Base-by-base conservation (phyloP, 2,797 vertebrate genomes). In the Pelodytes ibericus region DNA sequence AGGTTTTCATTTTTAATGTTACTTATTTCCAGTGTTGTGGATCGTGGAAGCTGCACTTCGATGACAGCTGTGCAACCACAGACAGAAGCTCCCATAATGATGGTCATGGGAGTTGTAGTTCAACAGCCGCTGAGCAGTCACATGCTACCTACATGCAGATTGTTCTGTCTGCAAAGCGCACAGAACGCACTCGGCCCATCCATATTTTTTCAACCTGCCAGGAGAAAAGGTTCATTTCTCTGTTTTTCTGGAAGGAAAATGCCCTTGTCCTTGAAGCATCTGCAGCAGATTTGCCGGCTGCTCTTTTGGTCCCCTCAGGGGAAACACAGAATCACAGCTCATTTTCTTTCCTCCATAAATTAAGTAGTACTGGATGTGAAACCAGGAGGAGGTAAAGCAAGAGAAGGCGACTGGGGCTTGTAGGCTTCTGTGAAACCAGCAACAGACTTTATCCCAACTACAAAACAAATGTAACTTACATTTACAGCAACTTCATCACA, bases 181-280 rank as follows among this genome's bases (percentile, higher is more conserved):
- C 51, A 66, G 20, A 47, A 29, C 36, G 18, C 2, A 24, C 26
- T 49, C 51, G 51, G 75, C 16, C 47, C 61, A 56, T 56, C 62
- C 29, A 36, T 72, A 73, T 53, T 62, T 53, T 51, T 41, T 30
- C 24, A 73, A 67, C 75, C 70, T 79, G 70, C 20, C 22, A 36
- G 29, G 51, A 36, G 39, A 72, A 66, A 67, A 53, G 61, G 67
- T 72, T 63, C 53, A 29, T 29, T 60, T 36, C 13, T 36, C 24
- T 51, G 11, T 66, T 47, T 70, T 53, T 77, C 60, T 72, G 26
- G 18, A 60, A 67, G 24, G 36, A 79, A 73, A 79, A 79, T 68
- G 76, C 63, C 69, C 76, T 73, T 79, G 70, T 79, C 76, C 70
- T 79, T 79, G 76, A 79, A 79, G 71, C 71, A 73, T 79, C 47